These are phyloP conservation scores for Cheilosia scutellata DNA, from an alignment of 2,888 invertebrate species.

Conservation along the genomic window DNA sequence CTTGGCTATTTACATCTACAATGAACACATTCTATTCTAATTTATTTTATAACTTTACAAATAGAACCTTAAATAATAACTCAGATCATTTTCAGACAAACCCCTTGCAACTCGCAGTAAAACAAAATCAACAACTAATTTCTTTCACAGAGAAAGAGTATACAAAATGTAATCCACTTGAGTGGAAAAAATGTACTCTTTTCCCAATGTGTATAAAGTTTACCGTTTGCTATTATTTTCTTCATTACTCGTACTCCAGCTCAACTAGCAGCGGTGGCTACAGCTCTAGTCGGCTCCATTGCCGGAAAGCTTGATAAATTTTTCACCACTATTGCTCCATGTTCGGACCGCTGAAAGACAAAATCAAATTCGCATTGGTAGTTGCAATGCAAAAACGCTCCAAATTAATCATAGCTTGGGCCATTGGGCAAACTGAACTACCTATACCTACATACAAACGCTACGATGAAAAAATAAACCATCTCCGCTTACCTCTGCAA, in stretches of 20 bases:
- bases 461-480: conserved; percentile 8
- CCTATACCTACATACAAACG: conserved; percentile 8
- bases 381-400: conserved; percentile 55
- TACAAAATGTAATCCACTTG: conserved; percentile 26
- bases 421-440: conserved; percentile 56
- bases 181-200: conserved; percentile 11
- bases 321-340: conserved; percentile 29
- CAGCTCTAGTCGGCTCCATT: conserved; percentile 7
- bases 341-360: conserved; percentile 53
- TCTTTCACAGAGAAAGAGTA: conserved; percentile 13
- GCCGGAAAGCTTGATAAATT: conserved; percentile 52
- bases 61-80: background rate
- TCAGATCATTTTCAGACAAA: background rate
- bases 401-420: conserved; percentile 64
- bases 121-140: conserved; percentile 24
- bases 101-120: background rate
- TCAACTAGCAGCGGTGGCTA: background rate
- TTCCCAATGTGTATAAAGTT: conserved; percentile 17
- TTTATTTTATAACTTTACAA: background rate
- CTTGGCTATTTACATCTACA: no score
- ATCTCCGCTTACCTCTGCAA: conserved; percentile 52
- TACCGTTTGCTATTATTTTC: conserved; percentile 18
- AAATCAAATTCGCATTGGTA: conserved; percentile 62
- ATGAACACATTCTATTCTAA: no score
- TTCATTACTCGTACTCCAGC: conserved; percentile 42